Percentiles rank a stretch among this genome's conserved stretches.
These are phyloP conservation scores for Drosophila atroscutellata DNA, from an alignment of 2,888 invertebrate species.

Conservation along the genomic window DNA sequence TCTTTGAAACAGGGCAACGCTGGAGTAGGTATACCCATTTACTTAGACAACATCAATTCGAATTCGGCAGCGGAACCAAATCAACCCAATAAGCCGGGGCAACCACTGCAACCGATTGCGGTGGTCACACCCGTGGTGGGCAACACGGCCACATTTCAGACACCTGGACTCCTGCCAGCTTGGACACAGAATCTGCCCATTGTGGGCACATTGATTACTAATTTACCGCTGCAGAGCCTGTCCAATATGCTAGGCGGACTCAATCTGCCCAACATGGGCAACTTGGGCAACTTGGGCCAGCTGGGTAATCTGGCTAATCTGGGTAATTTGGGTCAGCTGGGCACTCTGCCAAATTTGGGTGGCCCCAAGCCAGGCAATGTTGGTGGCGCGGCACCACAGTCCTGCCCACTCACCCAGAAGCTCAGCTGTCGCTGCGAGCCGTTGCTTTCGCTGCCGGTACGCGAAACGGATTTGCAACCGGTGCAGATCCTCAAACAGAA, in stretches of 20 bases:
- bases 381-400: constrained; percentile 19
- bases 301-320: constrained; percentile 51
- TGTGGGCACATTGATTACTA: constrained; percentile 71
- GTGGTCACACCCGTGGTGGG: constrained; percentile 61
- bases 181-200: constrained; percentile 73
- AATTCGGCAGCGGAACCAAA: constrained; percentile 27
- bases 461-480: constrained; percentile 33
- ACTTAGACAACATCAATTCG: constrained; percentile 48
- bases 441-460: constrained; percentile 45
- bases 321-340: constrained; percentile 52
- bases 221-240: constrained; percentile 64
- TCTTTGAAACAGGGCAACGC: constrained; percentile 20
- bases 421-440: constrained; percentile 76
- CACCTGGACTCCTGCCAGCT: constrained; percentile 58
- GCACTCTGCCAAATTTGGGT: constrained; percentile 33
- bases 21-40: constrained; percentile 50
- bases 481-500: constrained; percentile 70
- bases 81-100: constrained; percentile 22
- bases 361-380: constrained; percentile 26
- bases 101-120: constrained; percentile 54
- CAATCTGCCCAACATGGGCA: constrained; percentile 44
- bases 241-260: constrained; percentile 42
- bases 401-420: constrained; percentile 68
- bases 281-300: constrained; percentile 40
- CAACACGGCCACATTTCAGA: constrained; percentile 36